phyloP scores from a whole-genome alignment of 1,140 invertebrate species.

The Camponotus floridanus region DNA sequence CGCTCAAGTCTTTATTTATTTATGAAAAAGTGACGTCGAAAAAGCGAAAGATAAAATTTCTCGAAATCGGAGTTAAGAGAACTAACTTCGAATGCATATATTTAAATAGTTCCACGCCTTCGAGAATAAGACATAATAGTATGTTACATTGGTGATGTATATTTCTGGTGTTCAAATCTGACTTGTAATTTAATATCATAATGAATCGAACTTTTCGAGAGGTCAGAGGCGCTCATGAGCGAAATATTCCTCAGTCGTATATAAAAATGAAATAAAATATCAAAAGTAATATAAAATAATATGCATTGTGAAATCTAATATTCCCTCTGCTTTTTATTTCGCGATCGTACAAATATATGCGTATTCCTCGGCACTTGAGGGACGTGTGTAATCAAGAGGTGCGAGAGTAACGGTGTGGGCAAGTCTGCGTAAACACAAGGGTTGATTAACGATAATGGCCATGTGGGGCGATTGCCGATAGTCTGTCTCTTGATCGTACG shows the following conservation, averaged over 20 bases:
- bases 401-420: constrained; percentile 43
- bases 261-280: constrained; percentile 6
- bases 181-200: constrained; percentile 40
- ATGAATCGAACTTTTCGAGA: constrained; percentile 16
- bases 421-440: constrained; percentile 72
- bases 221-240: neutral
- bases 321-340: neutral
- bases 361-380: constrained; percentile 14
- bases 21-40: neutral
- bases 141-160: neutral
- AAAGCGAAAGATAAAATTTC: neutral
- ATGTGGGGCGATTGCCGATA: constrained; percentile 71
- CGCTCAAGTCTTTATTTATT: neutral
- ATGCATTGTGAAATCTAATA: neutral
- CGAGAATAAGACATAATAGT: neutral
- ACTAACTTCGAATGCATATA: neutral
- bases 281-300: neutral
- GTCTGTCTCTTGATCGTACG: constrained; percentile 68
- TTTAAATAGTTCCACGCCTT: neutral
- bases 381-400: constrained; percentile 53
- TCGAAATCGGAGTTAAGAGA: neutral
- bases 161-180: neutral
- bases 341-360: constrained; percentile 4
- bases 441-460: constrained; percentile 78
- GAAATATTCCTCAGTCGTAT: neutral